Percentiles rank a stretch among this genome's conserved stretches.
Conservation (phyloP, 2,113 vertebrate species). For the Arvicanthis niloticus region DNA sequence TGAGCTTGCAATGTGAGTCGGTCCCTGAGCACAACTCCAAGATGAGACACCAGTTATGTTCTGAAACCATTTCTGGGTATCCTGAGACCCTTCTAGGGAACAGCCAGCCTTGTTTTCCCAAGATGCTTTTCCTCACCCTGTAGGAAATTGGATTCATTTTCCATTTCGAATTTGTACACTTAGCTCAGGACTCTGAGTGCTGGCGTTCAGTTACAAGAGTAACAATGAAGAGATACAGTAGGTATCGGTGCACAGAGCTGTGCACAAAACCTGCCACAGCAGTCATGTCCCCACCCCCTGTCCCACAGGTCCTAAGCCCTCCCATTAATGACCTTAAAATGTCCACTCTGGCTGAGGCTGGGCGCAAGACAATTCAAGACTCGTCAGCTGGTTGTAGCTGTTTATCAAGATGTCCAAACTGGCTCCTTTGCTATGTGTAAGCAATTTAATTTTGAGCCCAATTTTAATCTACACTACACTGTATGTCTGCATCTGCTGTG, state of each 20-base stretch:
- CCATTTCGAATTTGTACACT: conserved; percentile 27
- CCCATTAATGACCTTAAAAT: conserved; percentile 40
- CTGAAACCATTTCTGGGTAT: background rate
- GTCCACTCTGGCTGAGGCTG: conserved; percentile 49
- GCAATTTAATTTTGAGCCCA: conserved; percentile 85
- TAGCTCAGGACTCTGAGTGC: background rate
- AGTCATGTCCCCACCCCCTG: conserved; percentile 5
- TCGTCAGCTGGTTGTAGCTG: conserved; percentile 83
- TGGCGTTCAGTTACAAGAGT: background rate
- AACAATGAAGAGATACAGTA: background rate
- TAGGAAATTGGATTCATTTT: background rate
- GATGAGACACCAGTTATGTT: background rate
- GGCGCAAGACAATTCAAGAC: conserved; percentile 78
- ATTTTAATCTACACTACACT: conserved; percentile 86
- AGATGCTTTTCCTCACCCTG: background rate
- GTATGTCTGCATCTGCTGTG: conserved; percentile 86
- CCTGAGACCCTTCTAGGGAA: background rate
- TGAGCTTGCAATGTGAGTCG: conserved; percentile 25
- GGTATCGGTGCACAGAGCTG: background rate
- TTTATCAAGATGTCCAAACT: conserved; percentile 86
- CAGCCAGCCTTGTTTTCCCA: background rate
- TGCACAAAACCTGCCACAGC: conserved; percentile 21
- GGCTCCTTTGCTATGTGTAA: conserved; percentile 84
- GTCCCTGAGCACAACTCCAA: background rate
- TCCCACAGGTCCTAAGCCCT: background rate